These are phyloP conservation scores for Lepidonotus clava DNA, from an alignment of 2,888 invertebrate species.

Conservation along the genomic window DNA sequence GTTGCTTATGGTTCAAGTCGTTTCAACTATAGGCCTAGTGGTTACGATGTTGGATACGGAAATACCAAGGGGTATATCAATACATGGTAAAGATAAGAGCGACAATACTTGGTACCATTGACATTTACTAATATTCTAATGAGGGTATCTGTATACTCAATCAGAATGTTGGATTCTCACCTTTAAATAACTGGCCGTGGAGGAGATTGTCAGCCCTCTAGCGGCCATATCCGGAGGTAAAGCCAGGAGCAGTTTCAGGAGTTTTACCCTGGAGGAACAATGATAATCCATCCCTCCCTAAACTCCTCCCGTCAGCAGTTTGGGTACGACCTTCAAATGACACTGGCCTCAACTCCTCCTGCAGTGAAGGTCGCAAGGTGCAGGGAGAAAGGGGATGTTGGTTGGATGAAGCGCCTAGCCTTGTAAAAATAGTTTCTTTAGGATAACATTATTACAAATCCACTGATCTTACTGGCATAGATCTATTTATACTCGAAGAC, in stretches of 20 bases:
- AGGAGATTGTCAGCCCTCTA: background rate
- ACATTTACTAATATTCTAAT: too few relatives aligned
- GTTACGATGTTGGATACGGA: too few relatives aligned
- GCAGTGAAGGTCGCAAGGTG: conserved; percentile 21
- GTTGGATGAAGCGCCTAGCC: background rate
- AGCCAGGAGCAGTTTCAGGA: conserved; percentile 7
- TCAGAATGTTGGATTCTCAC: too few relatives aligned
- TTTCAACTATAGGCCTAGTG: too few relatives aligned
- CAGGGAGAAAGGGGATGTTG: conserved; percentile 2
- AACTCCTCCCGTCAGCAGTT: conserved; percentile 22
- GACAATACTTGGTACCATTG: too few relatives aligned
- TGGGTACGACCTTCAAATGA: conserved; percentile 1
- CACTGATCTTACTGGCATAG: too few relatives aligned
- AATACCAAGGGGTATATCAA: too few relatives aligned
- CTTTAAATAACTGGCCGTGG: background rate
- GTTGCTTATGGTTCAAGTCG: too few relatives aligned
- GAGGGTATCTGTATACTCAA: too few relatives aligned
- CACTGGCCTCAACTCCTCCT: background rate
- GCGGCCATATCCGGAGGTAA: background rate
- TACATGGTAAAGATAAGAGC: too few relatives aligned
- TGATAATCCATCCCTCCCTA: background rate
- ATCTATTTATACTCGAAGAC: too few relatives aligned
- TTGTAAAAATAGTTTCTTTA: background rate
- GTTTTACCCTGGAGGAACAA: background rate
- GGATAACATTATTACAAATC: too few relatives aligned